Conservation (phyloP, 2,888 invertebrate species). For the Coremacera marginata region DNA sequence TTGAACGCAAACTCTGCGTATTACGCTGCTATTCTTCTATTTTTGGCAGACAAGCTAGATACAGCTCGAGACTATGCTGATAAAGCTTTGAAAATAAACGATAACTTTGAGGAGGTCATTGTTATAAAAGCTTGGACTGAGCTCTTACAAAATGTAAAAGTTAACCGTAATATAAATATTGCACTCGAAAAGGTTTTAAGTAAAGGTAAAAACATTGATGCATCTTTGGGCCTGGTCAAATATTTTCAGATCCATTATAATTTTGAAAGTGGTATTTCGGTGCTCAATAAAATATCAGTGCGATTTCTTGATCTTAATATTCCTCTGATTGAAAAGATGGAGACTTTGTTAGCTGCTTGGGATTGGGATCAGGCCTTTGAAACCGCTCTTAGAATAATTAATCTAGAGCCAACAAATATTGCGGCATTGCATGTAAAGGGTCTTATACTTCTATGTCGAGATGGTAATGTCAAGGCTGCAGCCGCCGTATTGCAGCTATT, state of each 20-base stretch:
- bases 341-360: constrained; percentile 83
- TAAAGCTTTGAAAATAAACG: constrained; percentile 79
- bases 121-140: constrained; percentile 88
- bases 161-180: constrained; percentile 71
- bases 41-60: constrained; percentile 79
- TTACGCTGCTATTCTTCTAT: constrained; percentile 82
- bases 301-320: constrained; percentile 81
- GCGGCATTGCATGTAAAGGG: constrained; percentile 80
- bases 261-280: constrained; percentile 80
- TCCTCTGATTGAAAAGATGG: constrained; percentile 89
- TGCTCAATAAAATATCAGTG: constrained; percentile 85
- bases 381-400: constrained; percentile 80
- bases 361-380: constrained; percentile 93
- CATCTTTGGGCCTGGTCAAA: constrained; percentile 83
- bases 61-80: constrained; percentile 88
- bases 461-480: constrained; percentile 82
- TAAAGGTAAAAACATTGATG: constrained; percentile 79
- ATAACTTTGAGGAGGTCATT: constrained; percentile 74
- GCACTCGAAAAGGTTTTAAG: constrained; percentile 79
- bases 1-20: constrained; percentile 78
- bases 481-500: constrained; percentile 78
- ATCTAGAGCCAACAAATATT: constrained; percentile 80
- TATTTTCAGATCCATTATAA: constrained; percentile 80
- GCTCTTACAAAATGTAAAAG: constrained; percentile 68
- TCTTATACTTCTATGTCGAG: constrained; percentile 80